A percentile compares a stretch with the other conserved stretches of the same genome.
Evolutionary conservation across 2,888 invertebrate genomes (phyloP).

Genomic region (Cinara cedri): DNA sequence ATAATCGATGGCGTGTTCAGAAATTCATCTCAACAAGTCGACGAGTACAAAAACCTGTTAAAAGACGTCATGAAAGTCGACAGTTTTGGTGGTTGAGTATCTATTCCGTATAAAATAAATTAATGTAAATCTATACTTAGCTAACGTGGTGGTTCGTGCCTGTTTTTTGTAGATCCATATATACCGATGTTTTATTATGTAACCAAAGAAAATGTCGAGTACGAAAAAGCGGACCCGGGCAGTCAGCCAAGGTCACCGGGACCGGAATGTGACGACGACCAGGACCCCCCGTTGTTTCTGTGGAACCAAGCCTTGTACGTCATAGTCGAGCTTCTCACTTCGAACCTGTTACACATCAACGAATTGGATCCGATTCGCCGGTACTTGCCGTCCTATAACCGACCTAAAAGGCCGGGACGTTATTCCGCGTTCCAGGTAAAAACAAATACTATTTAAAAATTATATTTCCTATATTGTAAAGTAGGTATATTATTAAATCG

Average conservation of each 20-base stretch:
- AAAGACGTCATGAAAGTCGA: constrained; percentile 82
- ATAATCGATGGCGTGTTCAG: constrained; percentile 94
- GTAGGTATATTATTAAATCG: no score
- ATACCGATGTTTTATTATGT: constrained; percentile 95
- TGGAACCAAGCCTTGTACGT: constrained; percentile 98
- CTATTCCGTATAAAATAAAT: no score
- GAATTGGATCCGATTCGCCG: constrained; percentile 95
- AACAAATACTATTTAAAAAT: constrained; percentile 14
- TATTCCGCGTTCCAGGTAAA: constrained; percentile 97
- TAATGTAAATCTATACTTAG: no score
- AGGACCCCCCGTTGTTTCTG: constrained; percentile 76
- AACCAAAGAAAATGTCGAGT: constrained; percentile 74
- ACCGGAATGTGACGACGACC: constrained; percentile 66
- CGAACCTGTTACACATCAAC: constrained; percentile 86
- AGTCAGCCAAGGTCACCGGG: constrained; percentile 72
- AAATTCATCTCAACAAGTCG: constrained; percentile 85
- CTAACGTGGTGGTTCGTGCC: neutral
- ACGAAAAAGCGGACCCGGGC: constrained; percentile 75
- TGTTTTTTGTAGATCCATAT: constrained; percentile 79
- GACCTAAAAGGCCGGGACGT: constrained; percentile 87
- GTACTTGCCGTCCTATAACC: constrained; percentile 93
- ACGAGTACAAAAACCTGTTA: constrained; percentile 85
- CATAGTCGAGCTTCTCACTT: constrained; percentile 88
- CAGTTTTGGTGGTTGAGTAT: constrained; percentile 73
- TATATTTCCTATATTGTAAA: no score